Conservation (phyloP, 2,797 vertebrate genomes). For the Limosa lapponica region DNA sequence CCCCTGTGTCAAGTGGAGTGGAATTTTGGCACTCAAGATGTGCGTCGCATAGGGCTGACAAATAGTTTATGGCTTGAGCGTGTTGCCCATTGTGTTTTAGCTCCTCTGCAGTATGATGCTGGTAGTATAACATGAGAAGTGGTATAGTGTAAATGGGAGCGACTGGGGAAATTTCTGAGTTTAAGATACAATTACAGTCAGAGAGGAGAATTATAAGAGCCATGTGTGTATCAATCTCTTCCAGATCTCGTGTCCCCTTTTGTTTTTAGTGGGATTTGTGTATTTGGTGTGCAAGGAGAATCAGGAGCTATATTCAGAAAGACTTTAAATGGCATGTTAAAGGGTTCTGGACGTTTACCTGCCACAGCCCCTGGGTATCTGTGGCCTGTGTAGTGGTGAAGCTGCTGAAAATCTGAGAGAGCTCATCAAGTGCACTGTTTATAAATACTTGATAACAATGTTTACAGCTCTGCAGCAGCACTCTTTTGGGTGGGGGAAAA, state of each 20-base stretch:
- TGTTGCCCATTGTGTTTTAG: not conserved
- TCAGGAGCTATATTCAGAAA: not conserved
- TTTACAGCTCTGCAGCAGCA: slow-evolving; percentile 56
- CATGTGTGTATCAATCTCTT: not conserved
- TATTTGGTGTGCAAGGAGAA: not conserved
- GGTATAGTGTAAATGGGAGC: not conserved
- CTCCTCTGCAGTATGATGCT: not conserved
- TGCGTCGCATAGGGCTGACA: not conserved
- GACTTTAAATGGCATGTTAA: not conserved
- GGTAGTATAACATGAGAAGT: not conserved
- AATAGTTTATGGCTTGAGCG: not conserved
- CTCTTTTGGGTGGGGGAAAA: slow-evolving; percentile 37
- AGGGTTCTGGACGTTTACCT: not conserved
- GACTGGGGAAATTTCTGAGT: not conserved
- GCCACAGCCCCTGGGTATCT: not conserved
- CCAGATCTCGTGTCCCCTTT: not conserved
- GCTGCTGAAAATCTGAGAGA: slow-evolving; percentile 44
- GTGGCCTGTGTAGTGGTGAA: not conserved
- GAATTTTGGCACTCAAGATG: not conserved
- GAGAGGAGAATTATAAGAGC: not conserved
- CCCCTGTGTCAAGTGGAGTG: not conserved
- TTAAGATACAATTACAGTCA: not conserved
- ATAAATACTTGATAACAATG: slow-evolving; percentile 58
- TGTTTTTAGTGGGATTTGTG: not conserved
- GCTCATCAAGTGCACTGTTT: slow-evolving; percentile 49